Conservation (phyloP, 2,888 invertebrate species). For the Caenorhabditis panamensis region DNA sequence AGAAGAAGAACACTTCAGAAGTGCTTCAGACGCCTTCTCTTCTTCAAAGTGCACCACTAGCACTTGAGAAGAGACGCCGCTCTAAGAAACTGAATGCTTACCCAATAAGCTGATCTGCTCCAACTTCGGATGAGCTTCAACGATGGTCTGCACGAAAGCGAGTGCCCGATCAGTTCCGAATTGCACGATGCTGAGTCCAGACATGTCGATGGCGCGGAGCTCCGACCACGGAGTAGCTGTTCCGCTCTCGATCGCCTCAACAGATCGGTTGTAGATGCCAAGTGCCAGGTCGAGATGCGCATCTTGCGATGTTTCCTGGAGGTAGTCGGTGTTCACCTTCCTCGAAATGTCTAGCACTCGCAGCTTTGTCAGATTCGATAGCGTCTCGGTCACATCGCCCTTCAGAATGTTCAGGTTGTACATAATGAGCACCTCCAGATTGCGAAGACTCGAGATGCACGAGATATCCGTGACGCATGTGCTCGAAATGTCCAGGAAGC, state of each 20-base stretch:
- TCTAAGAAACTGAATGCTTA: no score
- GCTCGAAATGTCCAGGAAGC: constrained; percentile 67
- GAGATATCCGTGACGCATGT: constrained; percentile 66
- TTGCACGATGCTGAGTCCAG: constrained; percentile 67
- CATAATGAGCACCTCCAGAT: constrained; percentile 69
- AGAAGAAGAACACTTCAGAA: no score
- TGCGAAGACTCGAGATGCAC: constrained; percentile 51
- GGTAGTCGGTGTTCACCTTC: constrained; percentile 60
- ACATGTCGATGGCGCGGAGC: constrained; percentile 67
- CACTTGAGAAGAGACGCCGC: no score
- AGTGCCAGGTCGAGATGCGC: constrained; percentile 61
- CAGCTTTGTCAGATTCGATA: constrained; percentile 58
- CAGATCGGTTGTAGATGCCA: constrained; percentile 61
- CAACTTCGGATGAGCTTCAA: constrained; percentile 63
- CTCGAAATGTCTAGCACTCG: constrained; percentile 68
- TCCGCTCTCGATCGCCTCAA: constrained; percentile 48
- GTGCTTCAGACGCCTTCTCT: no score
- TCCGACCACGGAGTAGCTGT: constrained; percentile 63
- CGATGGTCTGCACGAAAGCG: constrained; percentile 58
- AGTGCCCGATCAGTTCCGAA: constrained; percentile 66
- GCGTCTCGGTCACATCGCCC: constrained; percentile 57
- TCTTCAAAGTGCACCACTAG: no score
- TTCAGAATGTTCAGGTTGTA: constrained; percentile 65
- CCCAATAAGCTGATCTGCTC: constrained; percentile 64
- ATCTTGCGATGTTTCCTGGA: constrained; percentile 63